Percentiles rank a stretch among this genome's conserved stretches.
Conservation (phyloP, 1,140 invertebrate species). For the Drosophila arizonae region DNA sequence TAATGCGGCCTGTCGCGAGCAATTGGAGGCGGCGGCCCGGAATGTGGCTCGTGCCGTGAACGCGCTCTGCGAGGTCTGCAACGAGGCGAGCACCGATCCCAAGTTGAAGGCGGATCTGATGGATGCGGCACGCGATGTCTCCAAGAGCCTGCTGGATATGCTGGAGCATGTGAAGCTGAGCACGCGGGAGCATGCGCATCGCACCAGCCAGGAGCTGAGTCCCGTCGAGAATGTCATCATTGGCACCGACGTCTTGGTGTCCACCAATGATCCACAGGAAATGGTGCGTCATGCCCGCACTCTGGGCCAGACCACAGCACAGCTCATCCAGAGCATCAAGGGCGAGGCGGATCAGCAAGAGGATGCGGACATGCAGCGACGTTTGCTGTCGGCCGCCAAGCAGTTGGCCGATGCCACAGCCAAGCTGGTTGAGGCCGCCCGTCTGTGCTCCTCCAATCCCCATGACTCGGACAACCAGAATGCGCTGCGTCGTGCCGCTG, state of each 20-base stretch:
- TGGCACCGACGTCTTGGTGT: conserved; percentile 94
- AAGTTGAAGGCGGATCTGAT: conserved; percentile 90
- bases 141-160: conserved; percentile 94
- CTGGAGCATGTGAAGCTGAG: conserved; percentile 93
- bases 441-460: conserved; percentile 93
- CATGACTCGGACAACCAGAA: conserved; percentile 93
- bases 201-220: conserved; percentile 87
- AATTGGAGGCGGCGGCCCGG: conserved; percentile 95
- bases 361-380: conserved; percentile 94
- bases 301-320: conserved; percentile 95
- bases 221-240: conserved; percentile 95
- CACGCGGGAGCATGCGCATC: conserved; percentile 84
- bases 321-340: conserved; percentile 96
- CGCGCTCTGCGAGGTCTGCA: conserved; percentile 93
- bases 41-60: conserved; percentile 97
- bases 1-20: conserved; percentile 96
- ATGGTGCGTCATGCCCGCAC: conserved; percentile 97
- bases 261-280: conserved; percentile 93
- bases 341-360: conserved; percentile 94
- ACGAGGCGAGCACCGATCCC: conserved; percentile 87
- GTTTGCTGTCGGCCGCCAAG: conserved; percentile 95
- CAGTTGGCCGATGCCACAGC: conserved; percentile 97
- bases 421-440: conserved; percentile 97
- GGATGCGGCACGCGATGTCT: conserved; percentile 93
- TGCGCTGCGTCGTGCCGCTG: conserved; percentile 92